These are phyloP conservation scores for Motacilla tschutschensis DNA, from an alignment of 2,113 vertebrate species.

Conservation along the genomic window DNA sequence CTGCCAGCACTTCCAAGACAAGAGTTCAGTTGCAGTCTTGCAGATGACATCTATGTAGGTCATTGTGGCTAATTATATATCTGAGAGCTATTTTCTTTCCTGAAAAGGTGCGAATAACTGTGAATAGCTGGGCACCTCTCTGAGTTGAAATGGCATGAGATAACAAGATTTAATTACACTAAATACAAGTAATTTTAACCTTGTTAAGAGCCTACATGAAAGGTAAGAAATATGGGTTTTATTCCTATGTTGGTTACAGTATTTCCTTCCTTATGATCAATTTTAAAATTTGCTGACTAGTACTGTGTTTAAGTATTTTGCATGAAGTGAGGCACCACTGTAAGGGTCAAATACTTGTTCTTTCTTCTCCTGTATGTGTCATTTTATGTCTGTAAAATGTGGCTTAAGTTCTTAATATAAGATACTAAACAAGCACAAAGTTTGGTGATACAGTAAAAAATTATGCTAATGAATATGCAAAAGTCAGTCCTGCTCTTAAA, in stretches of 20 bases:
- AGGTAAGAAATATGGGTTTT: background rate
- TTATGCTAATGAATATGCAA: background rate
- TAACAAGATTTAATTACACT: conserved; percentile 4
- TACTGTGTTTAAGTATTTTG: background rate
- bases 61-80: background rate
- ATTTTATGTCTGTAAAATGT: background rate
- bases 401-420: background rate
- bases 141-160: background rate
- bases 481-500: background rate
- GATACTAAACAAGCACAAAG: background rate
- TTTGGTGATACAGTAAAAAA: background rate
- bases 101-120: background rate
- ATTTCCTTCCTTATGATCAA: background rate
- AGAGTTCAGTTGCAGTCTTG: background rate
- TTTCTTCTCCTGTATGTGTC: background rate
- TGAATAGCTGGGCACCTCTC: background rate
- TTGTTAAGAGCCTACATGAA: background rate
- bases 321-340: background rate
- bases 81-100: background rate
- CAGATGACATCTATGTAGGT: background rate
- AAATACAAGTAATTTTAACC: background rate
- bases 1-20: background rate
- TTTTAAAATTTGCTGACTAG: background rate
- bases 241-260: background rate
- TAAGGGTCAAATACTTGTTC: background rate